Evolutionary conservation across 2,797 vertebrate species (phyloP).

Genomic region (Neopelma chrysocephalum): DNA sequence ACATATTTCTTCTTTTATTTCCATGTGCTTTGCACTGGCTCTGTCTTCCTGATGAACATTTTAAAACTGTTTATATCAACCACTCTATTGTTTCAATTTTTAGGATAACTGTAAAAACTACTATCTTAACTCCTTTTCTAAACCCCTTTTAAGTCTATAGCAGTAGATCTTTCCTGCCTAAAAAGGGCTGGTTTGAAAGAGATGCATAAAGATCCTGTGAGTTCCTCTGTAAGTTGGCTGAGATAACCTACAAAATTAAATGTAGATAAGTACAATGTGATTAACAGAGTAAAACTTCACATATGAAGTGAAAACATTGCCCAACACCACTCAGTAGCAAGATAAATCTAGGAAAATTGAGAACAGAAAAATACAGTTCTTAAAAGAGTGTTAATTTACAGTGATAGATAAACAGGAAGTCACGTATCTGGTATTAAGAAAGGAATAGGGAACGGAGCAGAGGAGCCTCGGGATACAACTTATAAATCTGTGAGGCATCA

Average conservation of each 20-base stretch:
- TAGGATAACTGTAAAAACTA: background rate
- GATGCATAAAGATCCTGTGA: background rate
- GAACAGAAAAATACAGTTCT: background rate
- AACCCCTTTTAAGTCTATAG: background rate
- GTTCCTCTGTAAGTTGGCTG: background rate
- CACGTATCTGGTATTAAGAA: background rate
- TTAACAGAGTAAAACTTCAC: background rate
- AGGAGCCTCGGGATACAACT: background rate
- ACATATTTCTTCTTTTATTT: background rate
- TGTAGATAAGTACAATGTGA: background rate
- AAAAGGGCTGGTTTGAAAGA: background rate
- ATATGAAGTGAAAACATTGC: background rate
- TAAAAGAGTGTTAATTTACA: background rate
- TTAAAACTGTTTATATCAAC: background rate
- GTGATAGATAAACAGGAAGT: background rate
- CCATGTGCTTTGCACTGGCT: background rate
- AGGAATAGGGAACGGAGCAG: background rate
- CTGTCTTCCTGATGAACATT: background rate
- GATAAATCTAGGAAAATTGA: background rate
- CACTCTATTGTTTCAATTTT: background rate
- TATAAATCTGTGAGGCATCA: background rate
- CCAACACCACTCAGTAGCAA: background rate
- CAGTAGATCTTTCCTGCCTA: background rate
- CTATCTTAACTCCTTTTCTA: background rate
- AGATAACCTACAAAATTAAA: background rate